phyloP scores from a whole-genome alignment of 2,888 invertebrate genomes.

The Balanococcus diminutus region DNA sequence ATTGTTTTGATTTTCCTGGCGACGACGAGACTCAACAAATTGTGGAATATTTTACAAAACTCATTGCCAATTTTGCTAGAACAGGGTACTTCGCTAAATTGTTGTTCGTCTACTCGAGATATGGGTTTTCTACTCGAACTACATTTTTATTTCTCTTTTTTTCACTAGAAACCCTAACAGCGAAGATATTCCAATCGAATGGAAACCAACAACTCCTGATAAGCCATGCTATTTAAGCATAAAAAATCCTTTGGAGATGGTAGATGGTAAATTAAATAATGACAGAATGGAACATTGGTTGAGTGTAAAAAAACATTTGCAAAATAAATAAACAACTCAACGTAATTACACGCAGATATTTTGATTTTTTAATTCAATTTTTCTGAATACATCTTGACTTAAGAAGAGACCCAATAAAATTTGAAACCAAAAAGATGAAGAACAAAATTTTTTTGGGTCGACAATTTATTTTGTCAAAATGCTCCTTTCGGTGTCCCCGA shows the following conservation, averaged over 20 bases:
- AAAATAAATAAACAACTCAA: neutral
- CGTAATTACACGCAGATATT: too few relatives aligned
- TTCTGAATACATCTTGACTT: too few relatives aligned
- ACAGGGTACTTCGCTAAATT: too few relatives aligned
- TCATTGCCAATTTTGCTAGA: conserved; percentile 8
- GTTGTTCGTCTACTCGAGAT: too few relatives aligned
- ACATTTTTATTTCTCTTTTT: neutral
- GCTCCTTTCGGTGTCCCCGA: too few relatives aligned
- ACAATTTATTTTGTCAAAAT: too few relatives aligned
- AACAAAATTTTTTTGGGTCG: too few relatives aligned
- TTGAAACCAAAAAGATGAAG: too few relatives aligned
- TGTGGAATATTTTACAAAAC: neutral
- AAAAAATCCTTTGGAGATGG: neutral
- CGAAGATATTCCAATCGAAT: neutral
- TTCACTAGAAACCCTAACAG: conserved; percentile 43
- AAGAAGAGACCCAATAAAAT: too few relatives aligned
- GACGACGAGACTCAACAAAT: neutral
- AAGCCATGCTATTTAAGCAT: conserved; percentile 21
- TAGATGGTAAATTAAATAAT: conserved; percentile 5
- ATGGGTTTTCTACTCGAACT: neutral
- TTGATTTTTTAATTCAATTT: too few relatives aligned
- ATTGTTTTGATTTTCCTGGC: neutral
- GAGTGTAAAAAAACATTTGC: neutral
- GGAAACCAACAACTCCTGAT: conserved; percentile 16
- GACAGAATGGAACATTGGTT: neutral